Evolutionary conservation across 2,113 vertebrate genomes (phyloP).

Genomic region (Oncorhynchus nerka): DNA sequence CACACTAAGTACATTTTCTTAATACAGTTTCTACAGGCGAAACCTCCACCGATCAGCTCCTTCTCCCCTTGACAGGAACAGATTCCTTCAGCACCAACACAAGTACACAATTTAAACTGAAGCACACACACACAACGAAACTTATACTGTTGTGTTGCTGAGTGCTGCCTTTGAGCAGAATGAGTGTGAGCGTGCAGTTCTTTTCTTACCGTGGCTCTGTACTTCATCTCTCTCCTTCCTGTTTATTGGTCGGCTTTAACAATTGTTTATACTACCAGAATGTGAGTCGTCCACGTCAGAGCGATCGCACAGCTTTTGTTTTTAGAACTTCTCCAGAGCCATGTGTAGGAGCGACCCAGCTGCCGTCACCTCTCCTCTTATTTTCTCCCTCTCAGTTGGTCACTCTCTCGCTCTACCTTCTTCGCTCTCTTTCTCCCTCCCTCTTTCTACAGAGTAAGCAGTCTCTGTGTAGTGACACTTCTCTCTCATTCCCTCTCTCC

Average conservation of each 20-base stretch:
- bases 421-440: background rate
- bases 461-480: no score
- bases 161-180: no score
- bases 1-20: background rate
- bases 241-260: background rate
- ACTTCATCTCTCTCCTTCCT: conserved; percentile 57
- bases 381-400: conserved; percentile 17
- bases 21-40: background rate
- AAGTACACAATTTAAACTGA: background rate
- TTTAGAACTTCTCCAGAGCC: conserved; percentile 51
- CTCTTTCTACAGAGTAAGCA: background rate
- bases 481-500: background rate
- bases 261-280: background rate
- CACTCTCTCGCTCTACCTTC: conserved; percentile 8
- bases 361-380: conserved; percentile 58
- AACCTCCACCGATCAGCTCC: background rate
- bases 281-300: conserved; percentile 14
- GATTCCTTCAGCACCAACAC: background rate
- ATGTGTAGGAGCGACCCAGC: conserved; percentile 38
- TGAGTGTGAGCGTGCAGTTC: background rate
- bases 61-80: no score
- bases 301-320: conserved; percentile 56
- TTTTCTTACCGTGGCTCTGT: conserved; percentile 64
- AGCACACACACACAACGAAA: background rate
- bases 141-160: no score